Evolutionary conservation across 2,888 invertebrate species (phyloP).

Genomic region (Dicyrtoma fusca): DNA sequence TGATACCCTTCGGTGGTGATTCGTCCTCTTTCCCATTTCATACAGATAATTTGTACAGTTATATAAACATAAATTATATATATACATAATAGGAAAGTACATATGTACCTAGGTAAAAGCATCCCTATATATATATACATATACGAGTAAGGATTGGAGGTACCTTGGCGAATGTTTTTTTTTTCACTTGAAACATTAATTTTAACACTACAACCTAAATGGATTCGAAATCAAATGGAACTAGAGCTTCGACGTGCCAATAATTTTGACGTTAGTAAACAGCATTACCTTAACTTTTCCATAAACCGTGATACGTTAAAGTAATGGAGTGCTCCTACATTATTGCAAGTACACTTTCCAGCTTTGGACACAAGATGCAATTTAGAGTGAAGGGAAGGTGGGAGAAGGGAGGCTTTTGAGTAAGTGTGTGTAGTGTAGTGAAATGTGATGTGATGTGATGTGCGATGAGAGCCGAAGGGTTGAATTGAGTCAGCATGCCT

Average conservation of each 20-base stretch:
- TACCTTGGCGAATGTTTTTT: no score
- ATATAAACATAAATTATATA: no score
- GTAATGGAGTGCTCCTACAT: neutral
- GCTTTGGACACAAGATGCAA: constrained; percentile 26
- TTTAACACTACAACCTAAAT: constrained; percentile 5
- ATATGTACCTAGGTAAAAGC: no score
- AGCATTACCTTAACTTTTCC: constrained; percentile 6
- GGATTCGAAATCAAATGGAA: constrained; percentile 24
- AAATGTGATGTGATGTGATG: constrained; percentile 36
- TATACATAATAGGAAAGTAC: no score
- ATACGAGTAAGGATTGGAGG: neutral
- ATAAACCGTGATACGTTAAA: constrained; percentile 2
- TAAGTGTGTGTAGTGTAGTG: constrained; percentile 30
- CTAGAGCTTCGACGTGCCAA: constrained; percentile 13
- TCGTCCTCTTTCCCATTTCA: no score
- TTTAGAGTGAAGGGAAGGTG: constrained; percentile 31
- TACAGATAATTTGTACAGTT: no score
- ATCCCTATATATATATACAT: neutral
- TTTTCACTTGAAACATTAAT: neutral
- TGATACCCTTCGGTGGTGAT: no score
- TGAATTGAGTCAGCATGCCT: constrained; percentile 9
- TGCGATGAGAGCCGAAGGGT: constrained; percentile 41
- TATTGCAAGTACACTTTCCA: neutral
- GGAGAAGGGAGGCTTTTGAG: constrained; percentile 19
- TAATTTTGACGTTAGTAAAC: constrained; percentile 11